Evolutionary conservation across 2,888 invertebrate genomes (phyloP).

Genomic region (Coelinius sp.): DNA sequence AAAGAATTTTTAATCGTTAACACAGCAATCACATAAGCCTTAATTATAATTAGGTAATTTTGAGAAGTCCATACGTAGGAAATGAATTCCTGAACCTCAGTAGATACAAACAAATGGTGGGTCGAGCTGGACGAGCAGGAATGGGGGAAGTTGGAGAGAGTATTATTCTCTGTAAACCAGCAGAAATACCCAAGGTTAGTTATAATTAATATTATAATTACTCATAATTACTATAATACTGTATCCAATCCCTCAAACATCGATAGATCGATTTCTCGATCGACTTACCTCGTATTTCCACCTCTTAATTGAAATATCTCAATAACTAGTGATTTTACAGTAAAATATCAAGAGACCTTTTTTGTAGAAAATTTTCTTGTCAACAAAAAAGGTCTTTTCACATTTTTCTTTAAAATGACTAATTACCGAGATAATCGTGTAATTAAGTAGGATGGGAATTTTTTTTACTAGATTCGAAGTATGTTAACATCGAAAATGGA

Average conservation of each 20-base stretch:
- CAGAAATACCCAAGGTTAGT: conserved; percentile 74
- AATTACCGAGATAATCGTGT: conserved; percentile 11
- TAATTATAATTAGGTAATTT: conserved; percentile 74
- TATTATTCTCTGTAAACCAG: conserved; percentile 81
- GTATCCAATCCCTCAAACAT: no score
- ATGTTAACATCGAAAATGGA: conserved; percentile 79
- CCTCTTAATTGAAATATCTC: no score
- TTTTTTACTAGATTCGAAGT: conserved; percentile 70
- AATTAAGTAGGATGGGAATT: background rate
- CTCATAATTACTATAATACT: no score
- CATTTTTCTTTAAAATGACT: no score
- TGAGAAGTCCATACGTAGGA: conserved; percentile 89
- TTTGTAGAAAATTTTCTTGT: no score
- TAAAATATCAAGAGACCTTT: no score
- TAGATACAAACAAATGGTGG: conserved; percentile 96
- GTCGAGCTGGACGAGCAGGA: conserved; percentile 94
- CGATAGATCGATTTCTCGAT: no score
- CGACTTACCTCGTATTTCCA: no score
- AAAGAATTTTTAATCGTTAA: background rate
- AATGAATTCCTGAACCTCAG: conserved; percentile 80
- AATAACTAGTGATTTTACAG: no score
- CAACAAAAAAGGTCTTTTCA: no score
- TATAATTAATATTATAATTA: background rate
- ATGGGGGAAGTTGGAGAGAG: conserved; percentile 88
- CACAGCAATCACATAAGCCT: background rate